phyloP scores from a whole-genome alignment of 2,113 vertebrate species.

The Lagopus muta region DNA sequence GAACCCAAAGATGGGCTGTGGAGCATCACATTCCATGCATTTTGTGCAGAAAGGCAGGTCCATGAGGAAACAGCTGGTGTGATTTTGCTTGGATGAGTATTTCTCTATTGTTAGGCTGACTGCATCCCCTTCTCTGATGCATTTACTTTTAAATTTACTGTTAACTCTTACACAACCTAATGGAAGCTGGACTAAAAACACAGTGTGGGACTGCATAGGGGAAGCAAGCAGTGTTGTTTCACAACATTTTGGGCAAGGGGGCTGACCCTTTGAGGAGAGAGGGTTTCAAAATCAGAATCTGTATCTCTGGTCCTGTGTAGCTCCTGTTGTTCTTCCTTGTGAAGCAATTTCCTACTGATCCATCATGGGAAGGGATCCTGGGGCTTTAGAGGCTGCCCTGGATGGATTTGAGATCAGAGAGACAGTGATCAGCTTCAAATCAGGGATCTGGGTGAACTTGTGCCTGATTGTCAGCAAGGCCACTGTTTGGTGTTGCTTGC shows the following conservation, averaged over 20 bases:
- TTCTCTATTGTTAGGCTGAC: not conserved
- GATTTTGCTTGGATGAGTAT: not conserved
- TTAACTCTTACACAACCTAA: not conserved
- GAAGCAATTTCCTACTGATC: not conserved
- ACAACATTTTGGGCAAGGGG: not conserved
- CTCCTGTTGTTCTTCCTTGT: not conserved
- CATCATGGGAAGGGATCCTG: not conserved
- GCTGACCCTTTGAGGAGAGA: not conserved
- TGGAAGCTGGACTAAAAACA: not conserved
- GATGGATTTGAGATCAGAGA: not conserved
- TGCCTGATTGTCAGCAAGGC: fast-evolving
- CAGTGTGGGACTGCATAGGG: not conserved
- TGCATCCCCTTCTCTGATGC: fast-evolving
- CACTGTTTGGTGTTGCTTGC: not conserved
- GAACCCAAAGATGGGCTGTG: not conserved
- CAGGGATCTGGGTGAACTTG: not conserved
- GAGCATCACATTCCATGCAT: fast-evolving
- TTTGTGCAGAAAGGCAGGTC: not conserved
- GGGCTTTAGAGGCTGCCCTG: not conserved
- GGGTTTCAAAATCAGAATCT: not conserved
- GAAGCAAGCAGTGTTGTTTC: not conserved
- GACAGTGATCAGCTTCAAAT: not conserved
- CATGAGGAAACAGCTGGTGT: not conserved
- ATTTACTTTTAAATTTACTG: not conserved
- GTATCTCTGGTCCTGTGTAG: not conserved